These are phyloP conservation scores for Aphelenchoides besseyi DNA, from an alignment of 1,140 invertebrate species.

Conservation along the genomic window DNA sequence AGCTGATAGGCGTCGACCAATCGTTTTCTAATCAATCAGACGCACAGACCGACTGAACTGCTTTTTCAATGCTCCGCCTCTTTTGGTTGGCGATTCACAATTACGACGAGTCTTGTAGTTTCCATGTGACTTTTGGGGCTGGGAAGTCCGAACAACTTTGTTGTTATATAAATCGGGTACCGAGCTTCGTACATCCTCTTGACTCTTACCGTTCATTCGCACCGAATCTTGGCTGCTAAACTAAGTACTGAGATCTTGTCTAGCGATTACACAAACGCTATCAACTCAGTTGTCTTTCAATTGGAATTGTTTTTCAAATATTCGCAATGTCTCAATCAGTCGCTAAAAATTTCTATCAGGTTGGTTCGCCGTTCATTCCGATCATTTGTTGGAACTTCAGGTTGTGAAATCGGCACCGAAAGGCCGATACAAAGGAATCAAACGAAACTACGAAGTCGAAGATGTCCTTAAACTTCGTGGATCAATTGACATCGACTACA, in stretches of 20 bases:
- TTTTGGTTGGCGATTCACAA: neutral
- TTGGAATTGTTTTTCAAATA: neutral
- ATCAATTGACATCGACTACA: slow-evolving; percentile 63
- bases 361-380: slow-evolving; percentile 19
- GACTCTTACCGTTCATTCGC: too few relatives aligned
- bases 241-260: too few relatives aligned
- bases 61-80: neutral
- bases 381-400: slow-evolving; percentile 31
- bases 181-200: neutral
- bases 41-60: too few relatives aligned
- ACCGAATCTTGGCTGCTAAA: too few relatives aligned
- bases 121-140: neutral
- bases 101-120: too few relatives aligned
- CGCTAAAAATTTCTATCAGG: slow-evolving; percentile 56
- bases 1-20: neutral
- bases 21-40: neutral
- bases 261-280: neutral
- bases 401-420: slow-evolving; percentile 61
- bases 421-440: slow-evolving; percentile 61
- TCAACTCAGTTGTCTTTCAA: neutral
- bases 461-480: slow-evolving; percentile 63
- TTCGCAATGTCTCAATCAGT: slow-evolving; percentile 14
- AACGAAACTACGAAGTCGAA: slow-evolving; percentile 62
- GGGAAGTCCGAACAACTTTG: neutral
- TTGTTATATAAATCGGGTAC: neutral